Conservation (phyloP, 2,888 invertebrate species). For the Myopa tessellatipennis region DNA sequence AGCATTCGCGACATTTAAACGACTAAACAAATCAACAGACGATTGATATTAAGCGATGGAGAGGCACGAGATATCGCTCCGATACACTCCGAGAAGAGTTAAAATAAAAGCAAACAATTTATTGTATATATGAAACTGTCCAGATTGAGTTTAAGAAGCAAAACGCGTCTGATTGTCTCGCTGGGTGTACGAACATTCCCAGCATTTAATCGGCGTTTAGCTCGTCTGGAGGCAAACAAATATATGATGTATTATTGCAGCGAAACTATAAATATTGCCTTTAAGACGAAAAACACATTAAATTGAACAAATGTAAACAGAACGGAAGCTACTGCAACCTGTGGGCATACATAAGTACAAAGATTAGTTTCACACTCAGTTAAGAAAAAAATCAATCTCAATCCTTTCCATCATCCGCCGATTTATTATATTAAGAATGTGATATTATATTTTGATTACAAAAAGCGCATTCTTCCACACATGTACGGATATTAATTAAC, state of each 20-base stretch:
- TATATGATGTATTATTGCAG: background rate
- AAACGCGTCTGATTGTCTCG: conserved; percentile 32
- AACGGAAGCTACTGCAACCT: too few species aligned
- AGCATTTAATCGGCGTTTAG: background rate
- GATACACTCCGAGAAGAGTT: conserved; percentile 17
- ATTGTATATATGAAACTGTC: conserved; percentile 5
- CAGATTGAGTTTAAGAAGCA: conserved; percentile 16
- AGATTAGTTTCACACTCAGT: too few species aligned
- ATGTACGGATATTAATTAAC: background rate
- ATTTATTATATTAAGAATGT: too few species aligned
- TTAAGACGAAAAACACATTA: background rate
- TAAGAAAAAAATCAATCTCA: background rate
- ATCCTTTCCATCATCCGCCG: too few species aligned
- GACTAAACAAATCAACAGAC: conserved; percentile 33
- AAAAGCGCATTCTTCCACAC: background rate
- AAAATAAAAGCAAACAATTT: background rate
- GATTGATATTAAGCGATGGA: conserved; percentile 29
- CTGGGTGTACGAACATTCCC: background rate
- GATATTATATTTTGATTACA: too few species aligned
- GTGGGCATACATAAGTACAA: too few species aligned
- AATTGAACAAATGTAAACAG: background rate
- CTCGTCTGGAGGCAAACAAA: background rate
- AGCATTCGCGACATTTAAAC: conserved; percentile 30
- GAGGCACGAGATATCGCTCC: conserved; percentile 17
- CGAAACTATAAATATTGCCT: background rate